These are phyloP conservation scores for Sminthurinus signatus DNA, from an alignment of 1,140 invertebrate genomes.

Conservation along the genomic window DNA sequence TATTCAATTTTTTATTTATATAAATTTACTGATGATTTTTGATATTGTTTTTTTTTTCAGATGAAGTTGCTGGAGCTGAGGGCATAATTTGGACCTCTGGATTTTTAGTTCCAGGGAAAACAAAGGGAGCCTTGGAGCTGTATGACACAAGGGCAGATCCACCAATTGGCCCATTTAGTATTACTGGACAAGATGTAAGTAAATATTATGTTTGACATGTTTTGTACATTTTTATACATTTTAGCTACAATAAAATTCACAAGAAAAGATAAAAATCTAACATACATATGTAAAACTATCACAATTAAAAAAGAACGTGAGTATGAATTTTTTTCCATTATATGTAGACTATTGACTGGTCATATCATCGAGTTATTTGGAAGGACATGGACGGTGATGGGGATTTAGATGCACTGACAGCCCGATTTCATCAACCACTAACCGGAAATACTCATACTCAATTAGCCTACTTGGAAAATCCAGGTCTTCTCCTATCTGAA, in stretches of 20 bases:
- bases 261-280: not conserved
- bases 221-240: too few relatives aligned
- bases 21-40: too few relatives aligned
- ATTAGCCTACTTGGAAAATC: constrained; percentile 46
- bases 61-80: constrained; percentile 37
- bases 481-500: constrained; percentile 21
- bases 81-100: constrained; percentile 45
- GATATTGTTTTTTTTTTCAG: constrained; percentile 11
- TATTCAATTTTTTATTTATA: too few relatives aligned
- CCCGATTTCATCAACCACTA: constrained; percentile 43
- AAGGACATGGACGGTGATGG: constrained; percentile 49
- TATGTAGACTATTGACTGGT: too few relatives aligned
- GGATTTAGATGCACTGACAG: constrained; percentile 46
- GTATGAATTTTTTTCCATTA: too few relatives aligned
- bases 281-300: not conserved
- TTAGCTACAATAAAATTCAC: too few relatives aligned
- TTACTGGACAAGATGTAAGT: constrained; percentile 42
- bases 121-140: constrained; percentile 45
- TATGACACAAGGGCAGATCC: constrained; percentile 43
- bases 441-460: constrained; percentile 42
- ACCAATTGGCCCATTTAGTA: constrained; percentile 41
- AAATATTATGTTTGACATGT: too few relatives aligned
- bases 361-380: constrained; percentile 49
- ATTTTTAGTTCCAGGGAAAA: constrained; percentile 48
- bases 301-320: not conserved